phyloP scores from a whole-genome alignment of 2,113 vertebrate species.

The Zeus faber region DNA sequence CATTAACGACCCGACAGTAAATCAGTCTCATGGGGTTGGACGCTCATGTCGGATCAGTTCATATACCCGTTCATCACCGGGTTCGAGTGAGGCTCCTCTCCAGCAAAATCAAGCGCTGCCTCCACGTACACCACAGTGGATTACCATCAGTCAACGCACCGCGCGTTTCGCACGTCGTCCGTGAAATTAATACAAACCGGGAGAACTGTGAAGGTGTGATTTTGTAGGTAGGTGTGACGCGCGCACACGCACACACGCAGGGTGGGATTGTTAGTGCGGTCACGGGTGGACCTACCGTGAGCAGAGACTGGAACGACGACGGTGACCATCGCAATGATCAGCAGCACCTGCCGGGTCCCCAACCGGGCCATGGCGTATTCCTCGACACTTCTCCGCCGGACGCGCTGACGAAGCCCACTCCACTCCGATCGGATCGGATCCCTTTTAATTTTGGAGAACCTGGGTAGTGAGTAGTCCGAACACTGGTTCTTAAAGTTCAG shows the following conservation, averaged over 20 bases:
- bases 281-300: conserved; percentile 57
- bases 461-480: conserved; percentile 33
- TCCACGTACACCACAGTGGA: no score
- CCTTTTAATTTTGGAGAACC: conserved; percentile 9
- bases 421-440: conserved; percentile 18
- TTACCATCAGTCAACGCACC: no score
- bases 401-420: conserved; percentile 1
- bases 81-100: no score
- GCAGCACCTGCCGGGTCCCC: conserved; percentile 62
- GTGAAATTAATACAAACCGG: no score
- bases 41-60: no score
- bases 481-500: conserved; percentile 52
- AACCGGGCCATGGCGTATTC: conserved; percentile 45
- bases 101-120: no score
- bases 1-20: no score
- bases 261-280: conserved; percentile 30
- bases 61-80: no score
- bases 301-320: conserved; percentile 48
- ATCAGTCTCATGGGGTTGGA: no score
- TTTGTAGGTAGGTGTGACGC: no score
- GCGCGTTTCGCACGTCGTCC: no score
- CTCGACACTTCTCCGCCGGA: background rate
- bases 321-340: conserved; percentile 62
- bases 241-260: conserved; percentile 18
- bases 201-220: no score